These are phyloP conservation scores for Oriolus oriolus DNA, from an alignment of 2,113 vertebrate genomes.

Conservation along the genomic window DNA sequence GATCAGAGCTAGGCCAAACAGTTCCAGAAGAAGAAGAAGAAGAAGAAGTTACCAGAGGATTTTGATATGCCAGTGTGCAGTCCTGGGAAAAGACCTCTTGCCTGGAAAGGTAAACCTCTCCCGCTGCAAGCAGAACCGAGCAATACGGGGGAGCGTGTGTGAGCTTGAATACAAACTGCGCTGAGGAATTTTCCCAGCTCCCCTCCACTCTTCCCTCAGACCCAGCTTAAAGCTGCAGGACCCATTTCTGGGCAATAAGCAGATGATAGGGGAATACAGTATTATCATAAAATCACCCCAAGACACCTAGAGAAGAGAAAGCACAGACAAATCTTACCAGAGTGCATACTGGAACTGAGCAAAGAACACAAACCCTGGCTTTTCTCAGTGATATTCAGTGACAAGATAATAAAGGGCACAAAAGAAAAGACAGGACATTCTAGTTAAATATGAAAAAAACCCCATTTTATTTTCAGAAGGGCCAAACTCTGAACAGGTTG, in stretches of 20 bases:
- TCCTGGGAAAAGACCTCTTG: neutral
- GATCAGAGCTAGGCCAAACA: neutral
- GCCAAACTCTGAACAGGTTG: neutral
- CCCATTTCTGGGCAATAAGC: neutral
- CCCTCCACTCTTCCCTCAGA: neutral
- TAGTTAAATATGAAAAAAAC: neutral
- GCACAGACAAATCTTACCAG: neutral
- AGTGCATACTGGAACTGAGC: neutral
- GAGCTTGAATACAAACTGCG: neutral
- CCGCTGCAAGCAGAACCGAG: neutral
- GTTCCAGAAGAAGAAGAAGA: neutral
- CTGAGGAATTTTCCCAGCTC: neutral
- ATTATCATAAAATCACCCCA: neutral
- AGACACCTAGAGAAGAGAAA: neutral
- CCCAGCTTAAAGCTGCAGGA: neutral
- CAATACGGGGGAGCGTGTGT: neutral
- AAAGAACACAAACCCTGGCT: neutral
- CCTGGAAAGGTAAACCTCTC: neutral
- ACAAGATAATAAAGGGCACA: neutral
- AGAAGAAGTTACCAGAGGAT: neutral
- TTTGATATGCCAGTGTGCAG: neutral
- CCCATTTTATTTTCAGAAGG: neutral
- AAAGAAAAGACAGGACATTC: neutral
- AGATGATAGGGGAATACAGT: neutral
- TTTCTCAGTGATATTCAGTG: neutral